phyloP scores from a whole-genome alignment of 2,888 invertebrate genomes.

The Drosophila pseudotalamancana region DNA sequence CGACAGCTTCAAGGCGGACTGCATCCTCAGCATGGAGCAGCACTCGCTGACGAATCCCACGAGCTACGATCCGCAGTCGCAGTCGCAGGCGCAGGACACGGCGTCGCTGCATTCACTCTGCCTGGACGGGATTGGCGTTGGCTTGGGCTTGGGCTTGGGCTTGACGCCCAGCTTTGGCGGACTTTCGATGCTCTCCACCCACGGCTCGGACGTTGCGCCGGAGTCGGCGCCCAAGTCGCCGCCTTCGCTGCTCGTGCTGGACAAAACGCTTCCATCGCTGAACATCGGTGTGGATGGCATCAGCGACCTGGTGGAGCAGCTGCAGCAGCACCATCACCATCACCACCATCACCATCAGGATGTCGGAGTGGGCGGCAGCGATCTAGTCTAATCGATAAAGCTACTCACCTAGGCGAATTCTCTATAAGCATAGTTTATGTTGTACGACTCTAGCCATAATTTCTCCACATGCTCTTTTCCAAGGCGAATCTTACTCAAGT shows the following conservation, averaged over 20 bases:
- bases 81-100: conserved; percentile 10
- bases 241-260: conserved; percentile 81
- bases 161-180: conserved; percentile 56
- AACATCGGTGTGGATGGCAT: conserved; percentile 82
- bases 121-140: conserved; percentile 64
- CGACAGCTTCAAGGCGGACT: conserved; percentile 84
- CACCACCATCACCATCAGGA: conserved; percentile 1
- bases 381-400: conserved; percentile 15
- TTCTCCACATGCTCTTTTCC: conserved; percentile 21
- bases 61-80: no score
- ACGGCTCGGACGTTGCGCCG: conserved; percentile 24
- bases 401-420: conserved; percentile 45
- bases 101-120: conserved; percentile 60
- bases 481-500: no score
- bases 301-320: conserved; percentile 82
- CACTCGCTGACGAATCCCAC: conserved; percentile 77
- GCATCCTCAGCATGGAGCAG: conserved; percentile 84
- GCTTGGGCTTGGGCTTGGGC: conserved; percentile 53
- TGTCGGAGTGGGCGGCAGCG: conserved; percentile 25
- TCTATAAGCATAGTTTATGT: conserved; percentile 47
- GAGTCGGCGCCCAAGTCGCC: conserved; percentile 73
- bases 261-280: conserved; percentile 82
- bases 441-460: conserved; percentile 32
- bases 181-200: conserved; percentile 53
- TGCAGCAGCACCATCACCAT: conserved; percentile 53